phyloP scores from a whole-genome alignment of 2,113 vertebrate species.

The Lepus timidus region DNA sequence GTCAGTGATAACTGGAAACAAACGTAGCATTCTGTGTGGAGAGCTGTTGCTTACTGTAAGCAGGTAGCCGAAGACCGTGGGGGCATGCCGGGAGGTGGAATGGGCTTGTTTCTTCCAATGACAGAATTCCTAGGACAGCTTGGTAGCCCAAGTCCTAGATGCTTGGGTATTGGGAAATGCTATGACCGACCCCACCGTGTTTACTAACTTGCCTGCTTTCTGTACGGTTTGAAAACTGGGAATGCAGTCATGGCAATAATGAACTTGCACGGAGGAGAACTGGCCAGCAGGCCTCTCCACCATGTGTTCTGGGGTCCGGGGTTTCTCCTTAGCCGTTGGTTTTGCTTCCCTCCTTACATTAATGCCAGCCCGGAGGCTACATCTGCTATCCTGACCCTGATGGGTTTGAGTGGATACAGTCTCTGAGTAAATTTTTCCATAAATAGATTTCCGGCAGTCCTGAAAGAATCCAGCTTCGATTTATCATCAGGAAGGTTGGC shows the following conservation, averaged over 20 bases:
- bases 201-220: background rate
- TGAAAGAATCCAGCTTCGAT: background rate
- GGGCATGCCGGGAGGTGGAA: background rate
- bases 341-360: background rate
- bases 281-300: background rate
- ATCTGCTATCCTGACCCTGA: background rate
- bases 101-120: background rate
- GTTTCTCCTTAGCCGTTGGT: background rate
- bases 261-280: background rate
- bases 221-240: background rate
- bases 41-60: background rate
- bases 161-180: background rate
- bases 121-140: background rate
- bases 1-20: background rate
- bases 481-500: constrained; percentile 21
- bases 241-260: background rate
- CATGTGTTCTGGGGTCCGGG: background rate
- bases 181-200: background rate
- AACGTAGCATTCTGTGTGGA: background rate
- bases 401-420: background rate
- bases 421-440: background rate
- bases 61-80: rapidly evolving
- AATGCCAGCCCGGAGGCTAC: background rate
- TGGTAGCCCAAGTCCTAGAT: background rate
- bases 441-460: constrained; percentile 19